phyloP scores from a whole-genome alignment of 2,797 vertebrate genomes.

The Spea hammondii region DNA sequence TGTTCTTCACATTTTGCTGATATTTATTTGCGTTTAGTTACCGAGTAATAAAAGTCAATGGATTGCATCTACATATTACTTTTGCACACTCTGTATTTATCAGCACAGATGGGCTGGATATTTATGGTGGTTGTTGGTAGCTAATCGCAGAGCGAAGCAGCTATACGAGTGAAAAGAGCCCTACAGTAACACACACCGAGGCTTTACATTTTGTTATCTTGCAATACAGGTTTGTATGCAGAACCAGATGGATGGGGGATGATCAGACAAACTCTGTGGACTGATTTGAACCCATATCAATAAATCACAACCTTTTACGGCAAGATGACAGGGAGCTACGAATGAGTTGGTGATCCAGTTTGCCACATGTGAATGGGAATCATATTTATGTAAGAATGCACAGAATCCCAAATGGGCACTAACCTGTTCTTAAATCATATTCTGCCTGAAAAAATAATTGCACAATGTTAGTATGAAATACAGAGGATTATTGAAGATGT shows the following conservation, averaged over 20 bases:
- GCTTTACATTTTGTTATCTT: conserved; percentile 17
- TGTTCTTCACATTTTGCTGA: conserved; percentile 38
- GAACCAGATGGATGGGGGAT: conserved; percentile 15
- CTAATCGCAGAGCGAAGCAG: conserved; percentile 37
- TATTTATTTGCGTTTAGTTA: conserved; percentile 42
- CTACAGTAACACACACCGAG: conserved; percentile 29
- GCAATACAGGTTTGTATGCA: conserved; percentile 18
- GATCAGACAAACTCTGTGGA: conserved; percentile 10
- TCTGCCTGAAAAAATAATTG: too few relatives aligned
- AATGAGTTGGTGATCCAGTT: too few relatives aligned
- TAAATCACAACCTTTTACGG: background rate
- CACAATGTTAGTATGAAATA: too few relatives aligned
- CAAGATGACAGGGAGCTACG: background rate
- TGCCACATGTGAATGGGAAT: too few relatives aligned
- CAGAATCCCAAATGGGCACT: background rate
- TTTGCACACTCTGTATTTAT: conserved; percentile 21
- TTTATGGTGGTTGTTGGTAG: conserved; percentile 38
- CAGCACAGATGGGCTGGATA: conserved; percentile 43
- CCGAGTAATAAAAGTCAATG: conserved; percentile 35
- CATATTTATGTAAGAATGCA: background rate
- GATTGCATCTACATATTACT: conserved; percentile 34
- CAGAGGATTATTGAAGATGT: too few relatives aligned
- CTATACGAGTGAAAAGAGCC: conserved; percentile 27
- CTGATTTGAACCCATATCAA: background rate
- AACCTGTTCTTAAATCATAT: too few relatives aligned